These are phyloP conservation scores for Onychostoma macrolepis DNA, from an alignment of 2,113 vertebrate species.

Conservation along the genomic window DNA sequence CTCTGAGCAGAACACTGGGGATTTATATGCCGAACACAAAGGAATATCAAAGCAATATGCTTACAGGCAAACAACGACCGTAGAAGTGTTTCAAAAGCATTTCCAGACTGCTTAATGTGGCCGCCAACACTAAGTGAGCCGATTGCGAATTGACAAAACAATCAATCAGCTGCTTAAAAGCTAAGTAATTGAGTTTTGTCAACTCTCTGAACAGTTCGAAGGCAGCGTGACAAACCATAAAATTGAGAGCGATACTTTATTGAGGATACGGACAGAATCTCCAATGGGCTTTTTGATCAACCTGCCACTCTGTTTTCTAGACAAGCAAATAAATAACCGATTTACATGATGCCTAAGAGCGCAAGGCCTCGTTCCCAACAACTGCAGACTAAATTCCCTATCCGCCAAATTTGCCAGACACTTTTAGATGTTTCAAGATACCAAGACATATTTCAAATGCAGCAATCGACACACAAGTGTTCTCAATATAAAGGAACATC, in stretches of 20 bases:
- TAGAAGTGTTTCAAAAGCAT: neutral
- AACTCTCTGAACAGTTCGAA: constrained; percentile 31
- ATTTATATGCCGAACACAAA: constrained; percentile 18
- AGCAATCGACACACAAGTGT: neutral
- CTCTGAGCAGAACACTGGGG: constrained; percentile 27
- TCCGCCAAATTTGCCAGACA: neutral
- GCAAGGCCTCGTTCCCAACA: neutral
- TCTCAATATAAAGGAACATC: constrained; percentile 65
- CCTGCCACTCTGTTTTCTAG: neutral
- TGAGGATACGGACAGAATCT: constrained; percentile 30
- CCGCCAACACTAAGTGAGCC: neutral
- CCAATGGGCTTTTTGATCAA: constrained; percentile 14
- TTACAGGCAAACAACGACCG: neutral
- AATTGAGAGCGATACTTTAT: constrained; percentile 33
- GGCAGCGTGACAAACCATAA: constrained; percentile 38
- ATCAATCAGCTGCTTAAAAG: constrained; percentile 51
- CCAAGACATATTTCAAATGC: neutral
- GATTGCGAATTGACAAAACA: constrained; percentile 53
- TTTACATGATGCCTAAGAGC: neutral
- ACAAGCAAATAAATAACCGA: neutral
- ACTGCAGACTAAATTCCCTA: neutral
- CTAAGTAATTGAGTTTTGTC: constrained; percentile 56
- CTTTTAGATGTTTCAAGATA: neutral
- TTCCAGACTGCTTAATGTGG: neutral
- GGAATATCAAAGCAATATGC: constrained; percentile 38